These are phyloP conservation scores for Lepidonotus clava DNA, from an alignment of 2,888 invertebrate genomes.

Conservation along the genomic window DNA sequence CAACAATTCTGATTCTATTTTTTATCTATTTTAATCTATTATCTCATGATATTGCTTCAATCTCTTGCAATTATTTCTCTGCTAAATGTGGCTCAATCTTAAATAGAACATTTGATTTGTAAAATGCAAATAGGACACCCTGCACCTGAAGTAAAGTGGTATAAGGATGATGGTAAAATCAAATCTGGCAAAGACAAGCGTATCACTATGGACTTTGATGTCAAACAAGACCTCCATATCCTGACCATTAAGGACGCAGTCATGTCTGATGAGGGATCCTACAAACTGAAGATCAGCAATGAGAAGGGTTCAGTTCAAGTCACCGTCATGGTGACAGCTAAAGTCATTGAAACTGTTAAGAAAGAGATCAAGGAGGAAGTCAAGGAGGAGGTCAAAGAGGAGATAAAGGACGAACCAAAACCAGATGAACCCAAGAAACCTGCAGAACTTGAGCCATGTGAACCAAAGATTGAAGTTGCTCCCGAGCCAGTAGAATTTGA, in stretches of 20 bases:
- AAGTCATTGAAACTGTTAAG: not conserved
- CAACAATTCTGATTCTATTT: no score
- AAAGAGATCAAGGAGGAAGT: not conserved
- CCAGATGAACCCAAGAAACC: no score
- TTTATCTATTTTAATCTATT: no score
- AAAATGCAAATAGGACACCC: conserved; percentile 60
- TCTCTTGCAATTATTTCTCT: no score
- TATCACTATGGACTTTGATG: conserved; percentile 53
- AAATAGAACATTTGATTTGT: no score
- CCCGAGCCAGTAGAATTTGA: conserved; percentile 56
- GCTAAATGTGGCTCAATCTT: no score
- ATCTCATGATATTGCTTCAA: no score
- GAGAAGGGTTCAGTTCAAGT: conserved; percentile 54
- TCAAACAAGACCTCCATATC: conserved; percentile 46
- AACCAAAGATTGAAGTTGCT: conserved; percentile 25
- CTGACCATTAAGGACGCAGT: conserved; percentile 58
- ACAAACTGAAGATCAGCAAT: conserved; percentile 62
- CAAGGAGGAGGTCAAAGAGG: conserved; percentile 14
- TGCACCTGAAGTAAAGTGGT: conserved; percentile 75
- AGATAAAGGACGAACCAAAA: not conserved
- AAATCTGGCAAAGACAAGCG: conserved; percentile 59
- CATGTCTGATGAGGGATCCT: conserved; percentile 60
- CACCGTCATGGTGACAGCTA: conserved; percentile 20
- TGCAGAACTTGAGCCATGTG: not conserved
- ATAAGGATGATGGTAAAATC: conserved; percentile 68